phyloP scores from a whole-genome alignment of 2,888 invertebrate genomes.

The Metopia argyrocephala region DNA sequence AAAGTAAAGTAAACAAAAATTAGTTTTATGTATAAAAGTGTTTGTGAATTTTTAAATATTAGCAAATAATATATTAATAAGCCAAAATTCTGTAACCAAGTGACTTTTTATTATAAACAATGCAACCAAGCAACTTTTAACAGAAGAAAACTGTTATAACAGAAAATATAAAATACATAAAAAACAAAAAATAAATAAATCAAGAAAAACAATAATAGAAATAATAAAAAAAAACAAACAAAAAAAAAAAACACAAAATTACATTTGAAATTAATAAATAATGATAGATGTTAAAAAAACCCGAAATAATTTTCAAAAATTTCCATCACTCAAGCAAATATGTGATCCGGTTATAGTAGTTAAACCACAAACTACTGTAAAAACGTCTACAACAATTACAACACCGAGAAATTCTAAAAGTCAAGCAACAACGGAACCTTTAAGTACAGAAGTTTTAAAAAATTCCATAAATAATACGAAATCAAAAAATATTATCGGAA shows the following conservation, averaged over 20 bases:
- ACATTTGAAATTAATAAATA: conserved; percentile 66
- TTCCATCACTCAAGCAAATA: conserved; percentile 72
- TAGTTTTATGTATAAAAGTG: conserved; percentile 37
- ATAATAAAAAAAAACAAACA: conserved; percentile 60
- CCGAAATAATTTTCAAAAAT: conserved; percentile 74
- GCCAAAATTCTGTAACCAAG: conserved; percentile 44
- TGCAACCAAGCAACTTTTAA: conserved; percentile 29
- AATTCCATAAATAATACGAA: conserved; percentile 34
- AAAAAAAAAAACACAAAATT: conserved; percentile 25
- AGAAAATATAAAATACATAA: not conserved
- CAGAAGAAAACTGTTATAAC: not conserved
- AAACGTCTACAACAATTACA: conserved; percentile 45
- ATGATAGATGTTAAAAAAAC: conserved; percentile 76
- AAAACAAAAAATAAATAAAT: conserved; percentile 38
- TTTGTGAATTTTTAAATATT: conserved; percentile 47
- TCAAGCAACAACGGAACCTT: conserved; percentile 44
- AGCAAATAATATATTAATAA: conserved; percentile 19
- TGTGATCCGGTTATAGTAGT: conserved; percentile 62
- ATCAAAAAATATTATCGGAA: conserved; percentile 26
- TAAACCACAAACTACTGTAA: conserved; percentile 46
- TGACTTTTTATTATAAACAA: conserved; percentile 38
- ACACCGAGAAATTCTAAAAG: conserved; percentile 48
- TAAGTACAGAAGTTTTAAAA: conserved; percentile 15
- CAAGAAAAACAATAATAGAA: conserved; percentile 66
- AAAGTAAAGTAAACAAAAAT: conserved; percentile 25